Percentiles rank a stretch among this genome's conserved stretches.
phyloP scores from a whole-genome alignment of 2,888 invertebrate species.

The Agriopis aurantiaria region DNA sequence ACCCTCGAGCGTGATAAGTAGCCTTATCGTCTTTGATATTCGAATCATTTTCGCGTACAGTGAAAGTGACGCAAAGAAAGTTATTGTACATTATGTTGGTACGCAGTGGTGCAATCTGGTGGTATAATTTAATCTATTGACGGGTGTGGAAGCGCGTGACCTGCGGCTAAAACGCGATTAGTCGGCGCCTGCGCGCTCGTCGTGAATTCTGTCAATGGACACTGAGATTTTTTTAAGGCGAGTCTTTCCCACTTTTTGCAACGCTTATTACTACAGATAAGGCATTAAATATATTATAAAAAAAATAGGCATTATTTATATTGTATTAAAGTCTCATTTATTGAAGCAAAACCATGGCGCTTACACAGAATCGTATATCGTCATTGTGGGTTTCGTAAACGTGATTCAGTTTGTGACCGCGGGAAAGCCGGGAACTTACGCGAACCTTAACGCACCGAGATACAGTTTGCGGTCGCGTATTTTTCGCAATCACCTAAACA shows the following conservation, averaged over 20 bases:
- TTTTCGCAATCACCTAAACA: too few relatives aligned
- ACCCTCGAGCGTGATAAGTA: conserved; percentile 35
- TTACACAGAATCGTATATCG: too few relatives aligned
- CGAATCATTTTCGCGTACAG: conserved; percentile 51
- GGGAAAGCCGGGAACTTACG: too few relatives aligned
- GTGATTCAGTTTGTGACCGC: too few relatives aligned
- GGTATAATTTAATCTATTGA: conserved; percentile 70
- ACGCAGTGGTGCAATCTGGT: conserved; percentile 45
- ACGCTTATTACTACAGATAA: not conserved
- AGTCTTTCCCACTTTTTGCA: not conserved
- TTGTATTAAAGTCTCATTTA: too few relatives aligned
- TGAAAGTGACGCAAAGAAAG: conserved; percentile 75
- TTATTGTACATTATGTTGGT: conserved; percentile 60
- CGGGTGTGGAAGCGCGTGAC: conserved; percentile 71
- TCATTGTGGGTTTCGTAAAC: too few relatives aligned
- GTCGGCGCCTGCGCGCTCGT: conserved; percentile 45
- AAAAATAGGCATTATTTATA: too few relatives aligned
- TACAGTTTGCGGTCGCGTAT: too few relatives aligned
- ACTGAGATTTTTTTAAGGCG: conserved; percentile 15
- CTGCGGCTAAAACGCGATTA: conserved; percentile 56
- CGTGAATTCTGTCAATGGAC: conserved; percentile 41
- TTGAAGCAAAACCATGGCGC: too few relatives aligned
- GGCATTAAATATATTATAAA: too few relatives aligned
- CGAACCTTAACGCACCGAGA: too few relatives aligned
- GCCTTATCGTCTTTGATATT: conserved; percentile 40